Evolutionary conservation across 2,113 vertebrate species (phyloP), one percentile per base, ranked within the genome.

Genomic region (Gracilinanus agilis): DNA sequence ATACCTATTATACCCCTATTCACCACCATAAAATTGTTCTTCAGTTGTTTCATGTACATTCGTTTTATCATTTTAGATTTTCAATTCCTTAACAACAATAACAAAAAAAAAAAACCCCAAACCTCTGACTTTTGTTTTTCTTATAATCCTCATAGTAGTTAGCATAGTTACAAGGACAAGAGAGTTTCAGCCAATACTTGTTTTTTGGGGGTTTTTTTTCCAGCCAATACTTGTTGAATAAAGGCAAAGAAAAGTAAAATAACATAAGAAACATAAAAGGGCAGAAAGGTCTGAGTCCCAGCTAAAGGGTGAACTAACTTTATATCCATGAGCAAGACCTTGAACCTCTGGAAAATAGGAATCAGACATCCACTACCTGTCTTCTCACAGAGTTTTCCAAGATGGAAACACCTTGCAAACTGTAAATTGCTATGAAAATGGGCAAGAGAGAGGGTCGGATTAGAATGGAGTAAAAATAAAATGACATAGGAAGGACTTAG

Each of bases 401-500:
- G 61, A 3, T 34, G 29, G 3, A 67, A 67, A 67, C 13, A 75
- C 12, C n/a, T 75, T 75, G 34, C 34, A 75, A 29, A n/a, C 61
- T 75, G n/a, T n/a, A 0, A n/a, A 75, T 4, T 75, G 4, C 34
- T n/a, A 7, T n/a, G 6, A 16, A 75, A 75, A 75, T n/a, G 34
- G 34, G 13, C 34, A 75, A 75, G 34, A 13, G 55, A 27, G 29
- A 67, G 3, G 29, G 58, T 67, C 34, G 58, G 58, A 34, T 11
- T 67, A 75, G 61, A 67, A 75, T 19, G 61, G 34, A 75, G 13
- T 75, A 13, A n/a, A 34, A 75, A 67, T 3, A 67, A 67, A 75
- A 12, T 90, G 58, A 93, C 34, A 67, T 55, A 93, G 88, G 54
- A 75, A 55, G 9, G 12, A 94, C 44, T 53, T 58, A 94, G 53